Base-by-base conservation (phyloP, 2,888 invertebrate genomes). In the Thereva unica region DNA sequence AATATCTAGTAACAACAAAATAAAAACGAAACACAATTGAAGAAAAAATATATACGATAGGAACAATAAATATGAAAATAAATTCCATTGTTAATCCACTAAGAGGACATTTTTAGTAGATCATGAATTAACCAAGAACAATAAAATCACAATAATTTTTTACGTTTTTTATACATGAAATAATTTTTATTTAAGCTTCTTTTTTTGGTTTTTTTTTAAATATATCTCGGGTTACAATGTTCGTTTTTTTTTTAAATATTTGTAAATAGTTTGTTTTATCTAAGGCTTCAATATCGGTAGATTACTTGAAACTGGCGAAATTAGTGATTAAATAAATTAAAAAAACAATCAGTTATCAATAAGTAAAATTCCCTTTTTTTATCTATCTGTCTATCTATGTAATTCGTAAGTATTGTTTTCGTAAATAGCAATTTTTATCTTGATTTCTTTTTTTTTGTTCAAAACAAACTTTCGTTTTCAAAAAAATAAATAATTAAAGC, bases 331-430 rank as follows among this genome's bases (percentile, higher is more conserved):
- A 40, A 45, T 54, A 35, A 64, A 40, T 37, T 54, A 35, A 23
- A 23, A 23, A 44, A 64, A 64, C 64, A 64, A 64, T 64, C 64
- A 64, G 64, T 64, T 65, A 65, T 65, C 53, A 61, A 61, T 38
- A 50, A 50, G 61, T 49, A 50, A 61, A 61, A 49, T 50, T 61
- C 61, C 61, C 50, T 50, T 42, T 61, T 61, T 49, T 61, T 61
- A 61, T 61, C 37, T 38, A 40, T 10, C 34, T 59, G 38, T 50
- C 50, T 5, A 50, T 61, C 49, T 61, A 49, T 61, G 49, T 61
- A 40, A 40, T 61, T 2, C 23, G 23, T 23, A 23, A 23, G 23
- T 23, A 23, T 2, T 23, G 23, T 23, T 23, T 23, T 23, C 23
- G 23, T 23, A 23, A 23, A 23, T 23, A 23, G 23, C 23, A 23